phyloP scores from a whole-genome alignment of 2,888 invertebrate species.

The Troides aeacus region DNA sequence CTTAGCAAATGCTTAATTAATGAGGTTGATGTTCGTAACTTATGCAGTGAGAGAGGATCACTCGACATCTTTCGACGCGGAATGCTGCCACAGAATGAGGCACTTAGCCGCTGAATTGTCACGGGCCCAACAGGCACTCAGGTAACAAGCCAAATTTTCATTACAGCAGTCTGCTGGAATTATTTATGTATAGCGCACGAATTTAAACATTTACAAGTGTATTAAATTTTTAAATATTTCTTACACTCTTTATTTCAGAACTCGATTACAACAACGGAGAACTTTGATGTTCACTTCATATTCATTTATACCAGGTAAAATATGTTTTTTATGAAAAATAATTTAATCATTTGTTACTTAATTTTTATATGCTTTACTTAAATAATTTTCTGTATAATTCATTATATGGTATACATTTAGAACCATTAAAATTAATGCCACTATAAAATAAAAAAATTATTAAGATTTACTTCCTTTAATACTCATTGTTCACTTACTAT shows the following conservation, averaged over 20 bases:
- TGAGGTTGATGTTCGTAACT: conserved; percentile 25
- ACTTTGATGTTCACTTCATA: conserved; percentile 15
- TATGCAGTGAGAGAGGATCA: conserved; percentile 39
- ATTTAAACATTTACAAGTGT: conserved; percentile 17
- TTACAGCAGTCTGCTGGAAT: conserved; percentile 16
- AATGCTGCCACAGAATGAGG: conserved; percentile 60
- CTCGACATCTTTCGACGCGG: conserved; percentile 46
- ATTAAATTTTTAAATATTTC: conserved; percentile 6
- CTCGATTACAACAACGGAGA: conserved; percentile 3
- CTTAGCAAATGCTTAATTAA: conserved; percentile 20
- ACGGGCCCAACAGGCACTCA: conserved; percentile 55
- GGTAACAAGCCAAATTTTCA: conserved; percentile 42
- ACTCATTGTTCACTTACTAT: too few species aligned
- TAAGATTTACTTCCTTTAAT: too few species aligned
- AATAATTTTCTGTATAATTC: too few species aligned
- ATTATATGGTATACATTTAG: too few species aligned
- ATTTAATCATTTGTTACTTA: too few species aligned
- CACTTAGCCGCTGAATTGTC: conserved; percentile 56
- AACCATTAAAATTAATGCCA: too few species aligned
- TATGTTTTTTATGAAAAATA: neutral
- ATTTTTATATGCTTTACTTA: too few species aligned
- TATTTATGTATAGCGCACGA: conserved; percentile 3
- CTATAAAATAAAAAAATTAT: too few species aligned
- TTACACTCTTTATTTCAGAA: conserved; percentile 14
- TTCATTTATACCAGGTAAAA: conserved; percentile 14